phyloP scores from a whole-genome alignment of 2,888 invertebrate species.

The Tanypteryx hageni region DNA sequence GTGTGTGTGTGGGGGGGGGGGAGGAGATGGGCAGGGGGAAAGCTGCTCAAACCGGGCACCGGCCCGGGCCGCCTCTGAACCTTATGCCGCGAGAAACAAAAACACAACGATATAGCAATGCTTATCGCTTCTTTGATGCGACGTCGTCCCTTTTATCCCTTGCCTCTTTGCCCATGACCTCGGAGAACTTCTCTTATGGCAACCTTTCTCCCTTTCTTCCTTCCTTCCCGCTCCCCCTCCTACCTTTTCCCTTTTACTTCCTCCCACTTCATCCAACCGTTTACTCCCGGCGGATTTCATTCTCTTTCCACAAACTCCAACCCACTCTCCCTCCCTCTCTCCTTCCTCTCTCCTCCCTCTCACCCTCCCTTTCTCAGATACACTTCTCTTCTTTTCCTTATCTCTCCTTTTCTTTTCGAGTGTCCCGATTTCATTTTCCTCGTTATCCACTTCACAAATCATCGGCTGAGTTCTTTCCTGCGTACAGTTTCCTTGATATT shows the following conservation, averaged over 20 bases:
- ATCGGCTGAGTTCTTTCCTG: slow-evolving; percentile 34
- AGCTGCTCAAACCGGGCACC: neutral
- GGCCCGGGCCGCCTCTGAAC: neutral
- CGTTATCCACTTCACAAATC: slow-evolving; percentile 58
- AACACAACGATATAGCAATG: slow-evolving; percentile 38
- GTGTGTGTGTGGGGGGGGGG: neutral
- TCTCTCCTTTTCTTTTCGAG: neutral
- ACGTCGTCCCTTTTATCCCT: slow-evolving; percentile 41
- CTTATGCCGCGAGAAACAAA: slow-evolving; percentile 9
- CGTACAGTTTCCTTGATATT: slow-evolving; percentile 48
- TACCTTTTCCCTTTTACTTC: neutral
- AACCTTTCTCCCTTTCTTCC: neutral
- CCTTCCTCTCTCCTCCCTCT: neutral
- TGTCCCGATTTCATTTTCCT: slow-evolving; percentile 44
- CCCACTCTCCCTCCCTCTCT: neutral
- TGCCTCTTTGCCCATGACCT: slow-evolving; percentile 58
- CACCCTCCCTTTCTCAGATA: neutral
- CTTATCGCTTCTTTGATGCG: slow-evolving; percentile 43
- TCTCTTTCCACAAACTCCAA: neutral
- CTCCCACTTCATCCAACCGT: neutral
- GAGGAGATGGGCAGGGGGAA: neutral
- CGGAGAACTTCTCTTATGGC: slow-evolving; percentile 28
- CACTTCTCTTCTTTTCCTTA: neutral
- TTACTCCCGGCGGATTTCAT: neutral
- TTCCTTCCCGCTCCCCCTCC: too few species aligned